phyloP scores from a whole-genome alignment of 2,113 vertebrate species.

The Chrysemys picta region DNA sequence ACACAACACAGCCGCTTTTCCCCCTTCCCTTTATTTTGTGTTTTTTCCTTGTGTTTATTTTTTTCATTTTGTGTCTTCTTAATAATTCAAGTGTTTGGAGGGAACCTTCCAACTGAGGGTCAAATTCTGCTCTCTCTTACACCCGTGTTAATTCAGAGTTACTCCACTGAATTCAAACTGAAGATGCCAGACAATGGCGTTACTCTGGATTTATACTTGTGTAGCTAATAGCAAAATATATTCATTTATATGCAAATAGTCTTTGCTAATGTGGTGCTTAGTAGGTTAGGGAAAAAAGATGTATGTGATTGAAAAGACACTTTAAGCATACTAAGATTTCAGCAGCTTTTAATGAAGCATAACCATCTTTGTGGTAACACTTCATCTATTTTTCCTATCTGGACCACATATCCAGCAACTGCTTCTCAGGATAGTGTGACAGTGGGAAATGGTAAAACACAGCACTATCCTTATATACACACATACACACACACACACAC shows the following conservation, averaged over 20 bases:
- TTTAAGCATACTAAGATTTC: neutral
- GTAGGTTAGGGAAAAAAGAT: neutral
- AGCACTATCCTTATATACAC: neutral
- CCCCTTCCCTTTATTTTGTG: neutral
- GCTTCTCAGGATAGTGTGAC: neutral
- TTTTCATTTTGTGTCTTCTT: neutral
- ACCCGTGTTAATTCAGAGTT: neutral
- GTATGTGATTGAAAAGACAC: neutral
- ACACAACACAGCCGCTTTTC: neutral
- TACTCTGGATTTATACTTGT: neutral
- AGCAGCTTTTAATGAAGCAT: neutral
- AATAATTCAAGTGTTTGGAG: neutral
- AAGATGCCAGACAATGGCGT: neutral
- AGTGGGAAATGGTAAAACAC: neutral
- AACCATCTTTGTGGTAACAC: neutral
- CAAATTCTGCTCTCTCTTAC: neutral
- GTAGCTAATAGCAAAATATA: neutral
- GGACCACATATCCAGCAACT: neutral
- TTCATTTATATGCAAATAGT: too few relatives aligned
- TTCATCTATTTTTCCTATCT: neutral
- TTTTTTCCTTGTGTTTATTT: neutral
- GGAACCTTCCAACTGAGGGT: accelerated
- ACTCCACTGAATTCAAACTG: neutral
- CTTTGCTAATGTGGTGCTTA: too few relatives aligned
- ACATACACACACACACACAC: too few relatives aligned